These are phyloP conservation scores for Antedon bifida DNA, from an alignment of 35 echinoderm and acorn worm species.

Conservation along the genomic window DNA sequence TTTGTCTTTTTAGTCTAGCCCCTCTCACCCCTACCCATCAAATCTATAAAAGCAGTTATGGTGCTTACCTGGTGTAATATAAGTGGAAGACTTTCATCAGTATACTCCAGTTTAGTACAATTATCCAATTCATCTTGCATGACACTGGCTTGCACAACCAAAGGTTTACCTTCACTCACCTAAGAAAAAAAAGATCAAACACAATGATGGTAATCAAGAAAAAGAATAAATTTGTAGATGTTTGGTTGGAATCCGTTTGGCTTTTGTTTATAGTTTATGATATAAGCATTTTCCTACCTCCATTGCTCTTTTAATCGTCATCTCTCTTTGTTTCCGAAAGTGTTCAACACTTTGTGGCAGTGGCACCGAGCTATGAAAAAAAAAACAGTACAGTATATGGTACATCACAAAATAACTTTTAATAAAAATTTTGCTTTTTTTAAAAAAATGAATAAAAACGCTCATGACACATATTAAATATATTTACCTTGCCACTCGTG, in stretches of 20 bases:
- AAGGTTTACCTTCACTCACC: conserved; percentile 77
- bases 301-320: conserved; percentile 61
- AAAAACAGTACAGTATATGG: not conserved
- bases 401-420: too few relatives aligned
- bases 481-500: conserved; percentile 61
- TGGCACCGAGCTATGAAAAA: conserved; percentile 46
- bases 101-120: conserved; percentile 58
- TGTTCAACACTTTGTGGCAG: conserved; percentile 79
- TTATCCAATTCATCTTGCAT: conserved; percentile 90
- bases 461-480: too few relatives aligned
- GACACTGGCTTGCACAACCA: conserved; percentile 73
- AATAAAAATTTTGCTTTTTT: too few relatives aligned
- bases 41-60: too few relatives aligned
- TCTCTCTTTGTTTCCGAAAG: conserved; percentile 79
- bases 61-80: conserved; percentile 76
- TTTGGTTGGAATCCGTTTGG: not conserved
- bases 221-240: not conserved
- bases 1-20: too few relatives aligned
- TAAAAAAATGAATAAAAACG: too few relatives aligned
- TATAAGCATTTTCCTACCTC: conserved; percentile 38
- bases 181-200: not conserved
- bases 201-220: too few relatives aligned
- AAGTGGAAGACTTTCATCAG: conserved; percentile 70
- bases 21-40: too few relatives aligned
- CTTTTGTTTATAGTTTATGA: not conserved